Conservation (phyloP, 2,113 vertebrate species). For the Laticauda colubrina region DNA sequence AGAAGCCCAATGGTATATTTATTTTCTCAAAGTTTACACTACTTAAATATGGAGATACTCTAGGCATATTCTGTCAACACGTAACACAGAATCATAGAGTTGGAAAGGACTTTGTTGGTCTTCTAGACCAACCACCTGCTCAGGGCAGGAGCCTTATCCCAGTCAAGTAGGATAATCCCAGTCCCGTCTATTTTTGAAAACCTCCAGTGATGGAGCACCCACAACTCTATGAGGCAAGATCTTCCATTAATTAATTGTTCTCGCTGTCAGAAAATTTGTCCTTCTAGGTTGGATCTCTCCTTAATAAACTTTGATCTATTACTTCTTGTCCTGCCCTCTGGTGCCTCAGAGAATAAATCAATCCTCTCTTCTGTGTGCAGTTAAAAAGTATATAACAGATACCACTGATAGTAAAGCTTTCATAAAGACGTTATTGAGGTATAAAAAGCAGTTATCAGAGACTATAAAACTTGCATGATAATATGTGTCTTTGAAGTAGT, state of each 20-base stretch:
- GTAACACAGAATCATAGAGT: background rate
- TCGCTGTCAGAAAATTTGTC: background rate
- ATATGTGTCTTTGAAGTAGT: background rate
- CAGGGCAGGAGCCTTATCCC: background rate
- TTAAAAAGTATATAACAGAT: background rate
- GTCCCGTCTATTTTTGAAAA: background rate
- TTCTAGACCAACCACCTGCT: background rate
- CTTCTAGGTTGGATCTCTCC: background rate
- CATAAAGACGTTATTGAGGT: background rate
- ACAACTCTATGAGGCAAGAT: background rate
- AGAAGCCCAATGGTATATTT: background rate
- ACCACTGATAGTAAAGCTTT: background rate
- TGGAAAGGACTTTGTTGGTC: background rate
- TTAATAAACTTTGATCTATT: background rate
- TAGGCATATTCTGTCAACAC: background rate
- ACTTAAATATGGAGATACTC: background rate
- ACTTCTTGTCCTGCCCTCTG: background rate
- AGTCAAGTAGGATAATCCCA: background rate
- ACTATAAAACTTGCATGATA: background rate
- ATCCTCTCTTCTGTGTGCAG: background rate
- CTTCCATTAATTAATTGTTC: background rate
- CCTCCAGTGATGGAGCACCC: background rate
- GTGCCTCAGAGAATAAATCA: background rate
- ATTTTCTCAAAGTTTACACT: background rate
- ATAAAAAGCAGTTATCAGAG: background rate